phyloP scores from a whole-genome alignment of 2,113 vertebrate species.

The Datnioides undecimradiatus region DNA sequence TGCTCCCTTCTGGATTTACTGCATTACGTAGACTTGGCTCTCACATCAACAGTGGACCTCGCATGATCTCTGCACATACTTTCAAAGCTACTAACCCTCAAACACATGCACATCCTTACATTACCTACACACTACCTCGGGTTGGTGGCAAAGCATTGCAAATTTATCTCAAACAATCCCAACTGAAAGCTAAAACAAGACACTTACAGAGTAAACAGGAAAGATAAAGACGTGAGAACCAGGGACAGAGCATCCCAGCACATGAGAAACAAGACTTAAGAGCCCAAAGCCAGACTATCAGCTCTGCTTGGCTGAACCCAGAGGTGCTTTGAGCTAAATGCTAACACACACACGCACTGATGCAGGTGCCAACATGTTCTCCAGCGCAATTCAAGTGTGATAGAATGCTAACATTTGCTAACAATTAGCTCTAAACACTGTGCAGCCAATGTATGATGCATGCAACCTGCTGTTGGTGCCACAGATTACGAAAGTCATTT shows the following conservation, averaged over 20 bases:
- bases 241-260: too few species aligned
- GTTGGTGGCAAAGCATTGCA: neutral
- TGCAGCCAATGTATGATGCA: neutral
- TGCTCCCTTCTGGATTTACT: constrained; percentile 39
- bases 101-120: neutral
- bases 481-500: too few species aligned
- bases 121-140: too few species aligned
- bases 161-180: neutral
- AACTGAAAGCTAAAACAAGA: neutral
- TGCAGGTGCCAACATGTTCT: too few species aligned
- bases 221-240: too few species aligned
- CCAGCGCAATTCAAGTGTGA: too few species aligned
- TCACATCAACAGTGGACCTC: constrained; percentile 31
- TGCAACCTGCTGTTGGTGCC: too few species aligned
- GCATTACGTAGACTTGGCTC: constrained; percentile 27
- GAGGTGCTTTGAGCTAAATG: too few species aligned
- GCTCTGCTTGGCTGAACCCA: too few species aligned
- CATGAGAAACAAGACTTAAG: too few species aligned
- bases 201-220: neutral
- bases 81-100: constrained; percentile 9
- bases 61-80: constrained; percentile 15
- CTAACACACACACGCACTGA: too few species aligned
- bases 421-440: neutral
- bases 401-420: neutral
- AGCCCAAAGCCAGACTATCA: too few species aligned